phyloP scores from a whole-genome alignment of 1,140 invertebrate genomes.

The Brachionus plicatilis region DNA sequence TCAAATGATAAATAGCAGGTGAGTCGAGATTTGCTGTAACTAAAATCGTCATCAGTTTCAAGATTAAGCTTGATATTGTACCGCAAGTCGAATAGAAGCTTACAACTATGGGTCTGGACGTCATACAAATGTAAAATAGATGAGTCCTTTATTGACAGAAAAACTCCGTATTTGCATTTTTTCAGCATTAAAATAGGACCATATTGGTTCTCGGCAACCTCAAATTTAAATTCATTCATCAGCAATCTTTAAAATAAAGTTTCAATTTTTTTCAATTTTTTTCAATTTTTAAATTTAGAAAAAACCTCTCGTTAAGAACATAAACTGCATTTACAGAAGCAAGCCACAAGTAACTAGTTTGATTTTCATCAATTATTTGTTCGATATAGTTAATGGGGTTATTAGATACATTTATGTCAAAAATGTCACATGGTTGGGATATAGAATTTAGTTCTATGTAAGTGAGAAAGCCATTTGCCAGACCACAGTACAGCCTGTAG shows the following conservation, averaged over 20 bases:
- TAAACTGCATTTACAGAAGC: conserved; percentile 8
- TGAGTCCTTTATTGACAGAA: conserved; percentile 58
- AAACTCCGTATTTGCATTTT: conserved; percentile 54
- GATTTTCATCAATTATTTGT: neutral
- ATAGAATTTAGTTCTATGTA: conserved; percentile 48
- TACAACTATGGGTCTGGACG: conserved; percentile 53
- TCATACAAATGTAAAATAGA: conserved; percentile 60
- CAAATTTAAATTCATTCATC: conserved; percentile 56
- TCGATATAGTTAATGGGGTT: conserved; percentile 57
- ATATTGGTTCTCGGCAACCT: conserved; percentile 54
- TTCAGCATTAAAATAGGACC: conserved; percentile 53
- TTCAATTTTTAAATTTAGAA: neutral
- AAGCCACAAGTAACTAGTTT: neutral
- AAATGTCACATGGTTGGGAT: conserved; percentile 48
- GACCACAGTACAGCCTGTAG: conserved; percentile 53
- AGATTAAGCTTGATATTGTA: conserved; percentile 9
- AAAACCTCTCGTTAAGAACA: conserved; percentile 3
- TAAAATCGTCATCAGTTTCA: conserved; percentile 51
- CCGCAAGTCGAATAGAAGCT: conserved; percentile 56
- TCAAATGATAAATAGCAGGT: conserved; percentile 55
- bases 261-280: conserved; percentile 5
- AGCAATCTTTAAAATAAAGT: conserved; percentile 52
- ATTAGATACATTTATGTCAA: conserved; percentile 58
- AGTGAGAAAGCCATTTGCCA: conserved; percentile 59
- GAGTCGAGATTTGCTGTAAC: conserved; percentile 53